Base-by-base conservation (phyloP, 2,797 vertebrate species). In the Enteromius viviparus region DNA sequence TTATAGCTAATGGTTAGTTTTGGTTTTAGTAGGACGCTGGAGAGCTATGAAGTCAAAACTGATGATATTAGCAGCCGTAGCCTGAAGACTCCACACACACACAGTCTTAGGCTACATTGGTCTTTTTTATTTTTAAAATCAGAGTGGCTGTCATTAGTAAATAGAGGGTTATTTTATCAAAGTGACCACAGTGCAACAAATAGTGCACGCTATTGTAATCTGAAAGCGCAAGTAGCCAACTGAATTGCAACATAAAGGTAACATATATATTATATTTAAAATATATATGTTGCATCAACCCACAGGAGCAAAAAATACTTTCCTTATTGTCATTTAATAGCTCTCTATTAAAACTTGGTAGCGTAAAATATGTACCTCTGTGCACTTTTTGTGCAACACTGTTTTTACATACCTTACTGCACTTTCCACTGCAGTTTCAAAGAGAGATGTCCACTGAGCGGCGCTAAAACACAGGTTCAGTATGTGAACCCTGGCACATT, bases 241-340 rank as follows among this genome's bases (percentile, higher is more conserved):
- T 71, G 45, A 80, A 78, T 68, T 76, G 53, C 17, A n/a, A 78
- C n/a, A 69, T 51, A 75, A 83, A 15, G 66, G 29, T 29, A 66
- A 84, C 69, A 72, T 68, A 76, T 60, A 76, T 17, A 70, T 34
- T 34, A 34, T 6, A 34, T 5, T 8, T 37, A 37, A 37, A 40
- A 37, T 37, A 37, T 37, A 37, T 37, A 55, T 69, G 68, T 78
- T 87, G 78, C 81, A 85, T 85, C 81, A 85, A 78, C 45, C 76
- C 53, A 26, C 62, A 47, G 66, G 7, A 21, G 21, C 19, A 83
- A 87, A 80, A 84, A 66, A 51, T 74, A 2, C 34, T 68, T n/a
- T n/a, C 10, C 2, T 65, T 65, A 65, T 19, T 29, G 26, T 62
- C 23, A 62, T 79, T 34, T 23, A 14, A 78, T 47, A 69, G 40